Evolutionary conservation across 2,888 invertebrate species (phyloP).

Genomic region (Himalopsyche tibetana): DNA sequence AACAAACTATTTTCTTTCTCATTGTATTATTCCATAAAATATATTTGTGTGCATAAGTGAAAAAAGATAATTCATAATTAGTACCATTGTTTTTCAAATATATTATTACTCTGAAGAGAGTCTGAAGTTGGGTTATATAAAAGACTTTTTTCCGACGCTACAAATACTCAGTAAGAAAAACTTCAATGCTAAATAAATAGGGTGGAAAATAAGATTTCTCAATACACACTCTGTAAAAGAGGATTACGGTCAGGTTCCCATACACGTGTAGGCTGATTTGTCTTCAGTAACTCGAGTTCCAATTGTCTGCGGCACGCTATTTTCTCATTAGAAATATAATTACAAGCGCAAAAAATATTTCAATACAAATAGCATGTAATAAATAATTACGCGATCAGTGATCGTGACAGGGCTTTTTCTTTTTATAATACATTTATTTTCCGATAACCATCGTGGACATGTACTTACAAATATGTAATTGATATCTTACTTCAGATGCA

Average conservation of each 20-base stretch:
- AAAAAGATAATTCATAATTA: too few species aligned
- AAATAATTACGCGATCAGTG: neutral
- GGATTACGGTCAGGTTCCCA: neutral
- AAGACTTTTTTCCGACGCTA: neutral
- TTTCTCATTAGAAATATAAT: slow-evolving; percentile 1
- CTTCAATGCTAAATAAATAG: neutral
- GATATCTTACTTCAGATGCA: too few species aligned
- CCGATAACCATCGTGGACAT: too few species aligned
- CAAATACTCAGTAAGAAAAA: neutral
- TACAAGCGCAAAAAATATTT: neutral
- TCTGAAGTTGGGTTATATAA: neutral
- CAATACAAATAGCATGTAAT: neutral
- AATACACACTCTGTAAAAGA: neutral
- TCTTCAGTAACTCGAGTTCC: neutral
- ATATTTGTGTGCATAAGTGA: too few species aligned
- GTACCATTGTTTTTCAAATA: too few species aligned
- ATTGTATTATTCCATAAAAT: too few species aligned
- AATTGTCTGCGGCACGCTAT: neutral
- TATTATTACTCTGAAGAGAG: too few species aligned
- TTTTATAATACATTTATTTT: neutral
- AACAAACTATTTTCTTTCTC: too few species aligned
- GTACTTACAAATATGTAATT: too few species aligned
- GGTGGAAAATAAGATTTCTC: neutral
- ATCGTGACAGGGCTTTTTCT: neutral
- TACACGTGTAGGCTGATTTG: neutral